These are phyloP conservation scores for Drosophila orosa DNA, from an alignment of 1,140 invertebrate species.

Conservation along the genomic window DNA sequence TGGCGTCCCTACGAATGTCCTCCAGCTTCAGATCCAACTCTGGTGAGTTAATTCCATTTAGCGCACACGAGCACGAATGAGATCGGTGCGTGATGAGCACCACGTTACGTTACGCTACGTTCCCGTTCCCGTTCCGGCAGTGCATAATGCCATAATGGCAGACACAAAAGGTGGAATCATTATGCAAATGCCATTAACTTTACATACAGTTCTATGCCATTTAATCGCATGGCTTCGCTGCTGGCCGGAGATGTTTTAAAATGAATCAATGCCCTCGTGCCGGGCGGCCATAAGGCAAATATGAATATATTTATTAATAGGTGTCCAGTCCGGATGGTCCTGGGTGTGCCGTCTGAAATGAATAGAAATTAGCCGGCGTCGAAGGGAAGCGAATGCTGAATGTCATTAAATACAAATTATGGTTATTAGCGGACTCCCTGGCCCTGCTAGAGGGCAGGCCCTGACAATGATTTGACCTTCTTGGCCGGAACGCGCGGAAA, in stretches of 20 bases:
- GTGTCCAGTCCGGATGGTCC: slow-evolving; percentile 46
- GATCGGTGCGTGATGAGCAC: slow-evolving; percentile 18
- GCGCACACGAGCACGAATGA: slow-evolving; percentile 17
- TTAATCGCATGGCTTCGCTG: slow-evolving; percentile 9
- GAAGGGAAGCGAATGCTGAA: slow-evolving; percentile 39
- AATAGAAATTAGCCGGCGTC: slow-evolving; percentile 34
- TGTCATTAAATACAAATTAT: slow-evolving; percentile 65
- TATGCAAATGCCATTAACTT: slow-evolving; percentile 26
- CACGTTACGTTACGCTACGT: background rate
- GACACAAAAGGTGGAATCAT: slow-evolving; percentile 15
- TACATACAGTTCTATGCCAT: slow-evolving; percentile 5
- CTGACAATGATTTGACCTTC: slow-evolving; percentile 64
- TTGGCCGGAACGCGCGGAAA: slow-evolving; percentile 36
- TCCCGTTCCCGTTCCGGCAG: background rate
- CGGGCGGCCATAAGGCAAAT: slow-evolving; percentile 29
- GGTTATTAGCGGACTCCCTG: slow-evolving; percentile 50
- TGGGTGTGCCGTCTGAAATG: slow-evolving; percentile 31
- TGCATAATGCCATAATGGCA: slow-evolving; percentile 27
- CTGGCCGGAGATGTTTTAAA: slow-evolving; percentile 19
- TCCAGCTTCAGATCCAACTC: background rate
- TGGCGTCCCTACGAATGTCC: background rate
- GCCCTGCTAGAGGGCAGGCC: slow-evolving; percentile 19
- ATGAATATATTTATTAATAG: slow-evolving; percentile 55
- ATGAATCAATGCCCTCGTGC: slow-evolving; percentile 44
- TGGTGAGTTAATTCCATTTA: slow-evolving; percentile 34